Conservation (phyloP, 2,113 vertebrate species). For the Amphiprion percula region DNA sequence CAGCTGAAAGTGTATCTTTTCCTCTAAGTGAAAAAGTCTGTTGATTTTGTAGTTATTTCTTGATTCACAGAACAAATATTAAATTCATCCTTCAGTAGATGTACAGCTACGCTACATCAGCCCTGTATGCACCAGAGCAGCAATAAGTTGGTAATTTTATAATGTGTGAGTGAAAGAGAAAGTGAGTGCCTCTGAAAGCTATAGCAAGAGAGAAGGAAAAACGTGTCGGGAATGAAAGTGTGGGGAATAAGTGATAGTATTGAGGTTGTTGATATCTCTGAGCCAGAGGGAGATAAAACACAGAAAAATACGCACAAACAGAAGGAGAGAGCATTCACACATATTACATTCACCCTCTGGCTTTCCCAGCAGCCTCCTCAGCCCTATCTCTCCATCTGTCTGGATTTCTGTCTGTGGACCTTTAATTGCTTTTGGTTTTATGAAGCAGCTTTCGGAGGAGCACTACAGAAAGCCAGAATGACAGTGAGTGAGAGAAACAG, state of each 20-base stretch:
- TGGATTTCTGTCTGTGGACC: constrained; percentile 13
- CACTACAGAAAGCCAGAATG: constrained; percentile 1
- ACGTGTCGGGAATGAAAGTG: constrained; percentile 2
- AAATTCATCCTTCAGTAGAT: constrained; percentile 19
- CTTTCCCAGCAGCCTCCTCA: constrained; percentile 20
- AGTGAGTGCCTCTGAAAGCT: neutral
- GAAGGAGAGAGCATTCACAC: neutral
- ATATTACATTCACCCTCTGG: constrained; percentile 28
- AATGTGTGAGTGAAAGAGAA: neutral
- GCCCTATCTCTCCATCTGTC: constrained; percentile 4
- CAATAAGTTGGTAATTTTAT: constrained; percentile 17
- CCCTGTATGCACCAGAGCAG: constrained; percentile 11
- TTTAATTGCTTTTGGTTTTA: constrained; percentile 71
- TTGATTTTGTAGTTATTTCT: constrained; percentile 17
- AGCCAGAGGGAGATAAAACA: constrained; percentile 26
- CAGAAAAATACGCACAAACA: neutral
- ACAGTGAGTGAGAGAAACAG: constrained; percentile 11
- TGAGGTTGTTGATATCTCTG: constrained; percentile 35
- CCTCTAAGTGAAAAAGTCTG: neutral
- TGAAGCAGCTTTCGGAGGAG: constrained; percentile 35
- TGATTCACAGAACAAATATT: constrained; percentile 27
- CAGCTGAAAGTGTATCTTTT: no score
- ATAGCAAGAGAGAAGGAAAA: constrained; percentile 2
- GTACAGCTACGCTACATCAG: neutral
- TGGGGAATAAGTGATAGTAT: constrained; percentile 25